Base-by-base conservation (phyloP, 2,113 vertebrate species). In the Oryzias woworae region DNA sequence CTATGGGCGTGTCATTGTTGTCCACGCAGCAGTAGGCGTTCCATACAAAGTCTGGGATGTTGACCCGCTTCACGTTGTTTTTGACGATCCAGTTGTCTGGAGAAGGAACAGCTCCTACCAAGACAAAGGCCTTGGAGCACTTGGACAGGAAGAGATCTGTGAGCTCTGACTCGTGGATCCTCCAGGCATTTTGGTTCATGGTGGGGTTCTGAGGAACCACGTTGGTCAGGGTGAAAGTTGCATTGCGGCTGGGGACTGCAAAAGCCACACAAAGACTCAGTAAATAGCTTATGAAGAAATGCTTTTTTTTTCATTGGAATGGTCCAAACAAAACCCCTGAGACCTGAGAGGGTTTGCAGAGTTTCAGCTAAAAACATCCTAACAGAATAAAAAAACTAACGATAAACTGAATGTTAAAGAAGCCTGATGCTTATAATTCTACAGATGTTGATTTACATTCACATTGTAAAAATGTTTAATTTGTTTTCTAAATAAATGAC, bases 211-310 rank as follows among this genome's bases (percentile, higher is more conserved):
- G 90, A 45, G 91, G 91, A 41, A 91, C 70, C 48, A 93, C 88
- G 0, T 91, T 93, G 36, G 91, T 92, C 36, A 93, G 75, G 23
- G 87, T 91, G 66, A 93, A 93, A 2, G 92, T 92, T 64, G 88
- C 79, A 14, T 92, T 92, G 20, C 90, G 88, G 31, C 85, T 62
- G 2, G 87, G 87, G 18, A 91, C 90, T 91, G 62, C 18, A 54
- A 60, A 20, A 41, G 42, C 56, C n/a, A 65, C 1, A 8, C 8
- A 44, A 7, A 3, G 31, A 23, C 16, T 36, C 22, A 45, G 8
- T 12, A 5, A 17, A 12, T 24, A 68, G 23, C 4, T 45, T 31
- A 43, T 42, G 52, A 10, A 26, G 20, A 23, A 50, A 50, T 22
- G 5, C 2, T 51, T 42, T 51, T 42, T 8, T 7, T 31, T 26